A percentile compares a stretch with the other conserved stretches of the same genome.
Evolutionary conservation across 1,140 invertebrate species (phyloP).

Genomic region (Neodiprion fabricii): DNA sequence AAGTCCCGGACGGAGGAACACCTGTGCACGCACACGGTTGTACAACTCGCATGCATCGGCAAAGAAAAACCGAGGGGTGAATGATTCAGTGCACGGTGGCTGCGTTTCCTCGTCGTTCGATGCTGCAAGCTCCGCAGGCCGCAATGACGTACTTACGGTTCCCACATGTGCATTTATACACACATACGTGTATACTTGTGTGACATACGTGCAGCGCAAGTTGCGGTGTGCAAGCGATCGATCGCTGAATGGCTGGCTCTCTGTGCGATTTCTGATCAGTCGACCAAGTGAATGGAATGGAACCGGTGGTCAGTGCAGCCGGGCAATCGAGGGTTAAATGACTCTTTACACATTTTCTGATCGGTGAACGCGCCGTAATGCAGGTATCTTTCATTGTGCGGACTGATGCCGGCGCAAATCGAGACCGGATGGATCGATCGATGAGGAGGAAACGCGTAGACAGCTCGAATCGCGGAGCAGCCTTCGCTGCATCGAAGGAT

Average conservation of each 20-base stretch:
- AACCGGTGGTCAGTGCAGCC: background rate
- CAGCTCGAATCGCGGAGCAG: background rate
- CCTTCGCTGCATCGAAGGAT: background rate
- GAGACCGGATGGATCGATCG: background rate
- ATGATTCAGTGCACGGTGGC: too few relatives aligned
- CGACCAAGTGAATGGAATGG: background rate
- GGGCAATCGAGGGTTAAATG: slow-evolving; percentile 7
- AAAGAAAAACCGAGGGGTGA: too few relatives aligned
- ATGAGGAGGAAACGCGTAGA: background rate
- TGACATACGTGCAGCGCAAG: too few relatives aligned
- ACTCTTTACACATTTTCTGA: slow-evolving; percentile 7
- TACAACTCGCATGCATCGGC: too few relatives aligned
- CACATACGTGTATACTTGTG: too few relatives aligned
- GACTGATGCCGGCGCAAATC: background rate
- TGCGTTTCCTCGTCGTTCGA: too few relatives aligned
- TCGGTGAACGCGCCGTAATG: background rate
- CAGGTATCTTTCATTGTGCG: background rate
- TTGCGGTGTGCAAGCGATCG: background rate
- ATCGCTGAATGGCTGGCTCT: background rate
- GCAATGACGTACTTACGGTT: too few relatives aligned
- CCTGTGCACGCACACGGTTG: too few relatives aligned
- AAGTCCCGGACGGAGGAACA: too few relatives aligned
- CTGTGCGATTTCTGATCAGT: slow-evolving; percentile 6
- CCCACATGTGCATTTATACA: too few relatives aligned
- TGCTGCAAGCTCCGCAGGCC: too few relatives aligned